phyloP scores from a whole-genome alignment of 2,797 vertebrate genomes.

The Argyrosomus regius region DNA sequence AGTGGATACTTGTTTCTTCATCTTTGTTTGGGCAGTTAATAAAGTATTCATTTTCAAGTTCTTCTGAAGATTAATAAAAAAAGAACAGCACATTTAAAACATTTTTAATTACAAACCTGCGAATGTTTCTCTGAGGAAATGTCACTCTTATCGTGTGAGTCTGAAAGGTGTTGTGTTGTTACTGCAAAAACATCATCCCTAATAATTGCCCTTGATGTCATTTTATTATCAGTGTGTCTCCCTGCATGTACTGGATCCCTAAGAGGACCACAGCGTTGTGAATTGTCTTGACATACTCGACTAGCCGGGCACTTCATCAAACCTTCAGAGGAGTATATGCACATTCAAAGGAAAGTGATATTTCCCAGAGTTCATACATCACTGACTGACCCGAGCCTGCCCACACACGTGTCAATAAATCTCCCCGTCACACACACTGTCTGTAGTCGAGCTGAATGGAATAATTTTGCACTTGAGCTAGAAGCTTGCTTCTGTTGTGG shows the following conservation, averaged over 20 bases:
- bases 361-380: conserved; percentile 33
- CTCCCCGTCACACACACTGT: conserved; percentile 20
- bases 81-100: too few species aligned
- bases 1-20: background rate
- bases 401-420: conserved; percentile 22
- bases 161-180: too few species aligned
- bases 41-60: background rate
- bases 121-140: too few species aligned
- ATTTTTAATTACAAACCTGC: background rate
- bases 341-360: conserved; percentile 23
- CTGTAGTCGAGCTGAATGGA: conserved; percentile 19
- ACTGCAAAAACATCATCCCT: background rate
- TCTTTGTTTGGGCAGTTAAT: background rate
- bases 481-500: conserved; percentile 28
- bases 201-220: background rate
- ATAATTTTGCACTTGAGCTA: conserved; percentile 37
- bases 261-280: background rate
- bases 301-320: background rate
- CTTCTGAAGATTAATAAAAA: background rate
- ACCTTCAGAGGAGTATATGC: conserved; percentile 14
- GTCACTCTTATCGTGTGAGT: too few species aligned
- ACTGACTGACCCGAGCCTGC: conserved; percentile 10
- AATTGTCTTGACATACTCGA: background rate
- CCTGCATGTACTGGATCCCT: background rate
- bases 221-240: background rate